phyloP scores from a whole-genome alignment of 2,113 vertebrate genomes.

The Synchiropus splendidus region DNA sequence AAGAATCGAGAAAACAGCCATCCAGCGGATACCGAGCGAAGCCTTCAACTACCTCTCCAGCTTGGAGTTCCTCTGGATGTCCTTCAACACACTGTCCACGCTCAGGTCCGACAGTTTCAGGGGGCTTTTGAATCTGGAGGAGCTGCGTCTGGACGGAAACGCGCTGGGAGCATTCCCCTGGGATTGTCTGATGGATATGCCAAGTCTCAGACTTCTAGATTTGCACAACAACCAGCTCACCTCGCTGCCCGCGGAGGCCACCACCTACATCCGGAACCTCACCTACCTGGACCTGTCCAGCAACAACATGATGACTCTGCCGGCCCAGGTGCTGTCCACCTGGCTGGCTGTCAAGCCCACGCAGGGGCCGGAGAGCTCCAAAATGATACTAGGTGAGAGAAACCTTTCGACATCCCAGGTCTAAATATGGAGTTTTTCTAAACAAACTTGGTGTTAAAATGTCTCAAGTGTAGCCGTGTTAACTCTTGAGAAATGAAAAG shows the following conservation, averaged over 20 bases:
- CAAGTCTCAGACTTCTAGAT: slow-evolving; percentile 83
- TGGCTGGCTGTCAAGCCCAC: slow-evolving; percentile 74
- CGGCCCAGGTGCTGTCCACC: slow-evolving; percentile 73
- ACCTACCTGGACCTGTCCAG: slow-evolving; percentile 92
- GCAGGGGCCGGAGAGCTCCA: slow-evolving; percentile 72
- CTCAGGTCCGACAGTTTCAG: slow-evolving; percentile 75
- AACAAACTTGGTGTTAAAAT: no score
- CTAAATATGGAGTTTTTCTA: not conserved
- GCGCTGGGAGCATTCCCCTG: slow-evolving; percentile 82
- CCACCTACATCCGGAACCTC: slow-evolving; percentile 76
- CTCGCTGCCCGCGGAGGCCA: slow-evolving; percentile 74
- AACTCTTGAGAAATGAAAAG: no score
- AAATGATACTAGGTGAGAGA: slow-evolving; percentile 84
- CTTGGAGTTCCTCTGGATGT: slow-evolving; percentile 94
- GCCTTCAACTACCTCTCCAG: slow-evolving; percentile 76
- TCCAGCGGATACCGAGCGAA: slow-evolving; percentile 78
- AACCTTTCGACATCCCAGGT: not conserved
- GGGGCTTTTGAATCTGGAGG: slow-evolving; percentile 75
- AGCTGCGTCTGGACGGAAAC: slow-evolving; percentile 88
- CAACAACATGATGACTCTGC: slow-evolving; percentile 86
- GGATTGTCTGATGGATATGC: slow-evolving; percentile 80
- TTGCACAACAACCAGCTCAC: slow-evolving; percentile 87
- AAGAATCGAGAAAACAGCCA: slow-evolving; percentile 86
- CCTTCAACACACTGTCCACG: slow-evolving; percentile 80
- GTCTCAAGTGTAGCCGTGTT: no score